Evolutionary conservation across 1,140 invertebrate species (phyloP), one percentile per base, ranked within the genome.

Genomic region (Drosophila ohnishii): DNA sequence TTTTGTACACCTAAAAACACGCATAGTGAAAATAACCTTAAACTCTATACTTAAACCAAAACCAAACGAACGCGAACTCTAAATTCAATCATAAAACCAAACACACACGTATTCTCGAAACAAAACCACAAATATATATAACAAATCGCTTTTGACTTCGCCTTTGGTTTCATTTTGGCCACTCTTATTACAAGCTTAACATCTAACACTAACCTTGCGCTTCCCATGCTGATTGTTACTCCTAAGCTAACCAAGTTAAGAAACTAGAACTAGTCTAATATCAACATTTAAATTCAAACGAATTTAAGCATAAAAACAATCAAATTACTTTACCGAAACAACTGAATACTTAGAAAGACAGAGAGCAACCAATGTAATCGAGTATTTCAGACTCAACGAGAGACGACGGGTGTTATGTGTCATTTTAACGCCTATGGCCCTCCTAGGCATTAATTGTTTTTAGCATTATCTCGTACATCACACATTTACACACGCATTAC

Each of bases 281-380:
- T 88, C 85, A 89, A 84, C 75, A 61, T 71, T 88, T 88, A 88
- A 88, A 88, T 88, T 84, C 76, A 74, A 84, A 75, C 84, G 84
- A 88, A 88, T 88, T 88, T 88, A 88, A 88, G 84, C 80, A 88
- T 75, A 75, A 87, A 87, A 80, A 87, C 85, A 89, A 88, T 88
- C 85, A 88, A 88, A 78, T 75, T 84, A 88, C 84, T 88, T 88
- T 88, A 88, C 16, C 78, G 58, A 65, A 66, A 62, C 60, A 86
- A 81, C 65, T 75, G 56, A 78, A 55, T 37, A 55, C 51, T 84
- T 78, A 47, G 45, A 47, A 47, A 48, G 51, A 78, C 22, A 22
- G 64, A 69, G 67, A 34, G 34, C 71, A 72, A 70, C 65, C 53
- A 72, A 57, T 75, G 45, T 60, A 72, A 61, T 57, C 61, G 57